Evolutionary conservation across 1,140 invertebrate species (phyloP), one percentile per base, ranked within the genome.

Genomic region (Paraescarpia echinospica): DNA sequence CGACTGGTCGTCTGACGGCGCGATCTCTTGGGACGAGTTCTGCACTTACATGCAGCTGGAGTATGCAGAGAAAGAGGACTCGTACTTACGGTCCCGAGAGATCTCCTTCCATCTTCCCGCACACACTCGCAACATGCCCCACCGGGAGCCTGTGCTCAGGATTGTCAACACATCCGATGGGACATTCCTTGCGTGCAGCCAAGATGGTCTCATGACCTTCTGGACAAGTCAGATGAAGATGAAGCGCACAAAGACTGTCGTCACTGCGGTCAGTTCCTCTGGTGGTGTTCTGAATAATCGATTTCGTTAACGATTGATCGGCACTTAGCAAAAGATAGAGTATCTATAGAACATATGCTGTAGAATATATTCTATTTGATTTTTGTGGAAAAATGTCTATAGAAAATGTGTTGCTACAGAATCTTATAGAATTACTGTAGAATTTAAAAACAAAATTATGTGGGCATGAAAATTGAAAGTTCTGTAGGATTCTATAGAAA

Each of bases 11-110:
- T 95, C 95, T 5, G 94, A 95, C 88, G 96, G 95, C 0, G 92
- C 93, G 4, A 96, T 96, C 91, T 95, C 95, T 1, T 96, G 95
- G 96, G 95, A 96, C 93, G 96, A 96, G 93, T 96, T 96, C 92
- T 96, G 96, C 94, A 96, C 95, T 1, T 96, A 96, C 94, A 96
- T 96, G 95, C 96, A 96, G 93, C 94, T 96, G 41, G 95, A 96
- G 91, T 96, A 96, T 94, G 94, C 95, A 0, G 95, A 96, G 93
- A 96, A 96, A 93, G 96, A 96, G 93, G 95, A 96, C 91, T 95
- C 95, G 5, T 96, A 96, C 91, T 4, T 89, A 4, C 93, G 90
- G 35, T n/a, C 33, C 5, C 89, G 93, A 27, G 77, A 92, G 34
- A 33, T 96, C 34, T 91, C 94, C 33, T 96, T 96, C 92, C 94